Conservation (phyloP, 92 coral and sea anemone genomes). For the Bergia sp. region DNA sequence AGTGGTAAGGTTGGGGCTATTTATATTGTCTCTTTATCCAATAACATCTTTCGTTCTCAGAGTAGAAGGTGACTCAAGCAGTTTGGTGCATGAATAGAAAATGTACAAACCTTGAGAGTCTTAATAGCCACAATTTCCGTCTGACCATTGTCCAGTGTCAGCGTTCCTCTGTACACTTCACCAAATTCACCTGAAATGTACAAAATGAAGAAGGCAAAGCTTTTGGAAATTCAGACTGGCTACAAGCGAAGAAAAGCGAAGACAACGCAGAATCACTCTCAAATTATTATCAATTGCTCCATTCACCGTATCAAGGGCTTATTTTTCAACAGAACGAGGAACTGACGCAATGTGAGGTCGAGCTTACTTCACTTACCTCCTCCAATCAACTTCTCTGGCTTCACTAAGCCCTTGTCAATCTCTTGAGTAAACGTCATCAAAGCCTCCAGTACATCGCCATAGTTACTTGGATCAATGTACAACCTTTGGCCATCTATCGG, state of each 20-base stretch:
- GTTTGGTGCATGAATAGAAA: background rate
- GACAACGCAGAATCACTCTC: too few relatives aligned
- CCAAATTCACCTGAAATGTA: conserved; percentile 86
- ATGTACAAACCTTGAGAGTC: conserved; percentile 75
- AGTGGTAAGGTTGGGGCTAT: too few relatives aligned
- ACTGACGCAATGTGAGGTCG: background rate
- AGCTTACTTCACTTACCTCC: conserved; percentile 69
- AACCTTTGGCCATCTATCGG: conserved; percentile 59
- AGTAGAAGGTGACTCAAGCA: too few relatives aligned
- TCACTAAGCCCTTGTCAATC: conserved; percentile 73
- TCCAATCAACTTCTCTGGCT: conserved; percentile 81
- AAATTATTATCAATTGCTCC: too few relatives aligned
- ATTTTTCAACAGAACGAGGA: background rate
- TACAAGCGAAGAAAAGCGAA: background rate
- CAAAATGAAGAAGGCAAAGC: background rate
- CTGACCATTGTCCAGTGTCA: conserved; percentile 54
- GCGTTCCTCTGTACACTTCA: conserved; percentile 84
- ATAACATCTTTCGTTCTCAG: too few relatives aligned
- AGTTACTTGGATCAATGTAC: conserved; percentile 95
- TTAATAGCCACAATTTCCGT: conserved; percentile 81
- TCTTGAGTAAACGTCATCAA: conserved; percentile 84
- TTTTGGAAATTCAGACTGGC: too few relatives aligned
- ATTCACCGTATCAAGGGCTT: too few relatives aligned
- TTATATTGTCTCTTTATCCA: too few relatives aligned
- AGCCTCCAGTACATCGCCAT: conserved; percentile 92